Percentiles rank a stretch among this genome's conserved stretches.
phyloP scores from a whole-genome alignment of 2,888 invertebrate species.

The Omphaloscelis lunosa region DNA sequence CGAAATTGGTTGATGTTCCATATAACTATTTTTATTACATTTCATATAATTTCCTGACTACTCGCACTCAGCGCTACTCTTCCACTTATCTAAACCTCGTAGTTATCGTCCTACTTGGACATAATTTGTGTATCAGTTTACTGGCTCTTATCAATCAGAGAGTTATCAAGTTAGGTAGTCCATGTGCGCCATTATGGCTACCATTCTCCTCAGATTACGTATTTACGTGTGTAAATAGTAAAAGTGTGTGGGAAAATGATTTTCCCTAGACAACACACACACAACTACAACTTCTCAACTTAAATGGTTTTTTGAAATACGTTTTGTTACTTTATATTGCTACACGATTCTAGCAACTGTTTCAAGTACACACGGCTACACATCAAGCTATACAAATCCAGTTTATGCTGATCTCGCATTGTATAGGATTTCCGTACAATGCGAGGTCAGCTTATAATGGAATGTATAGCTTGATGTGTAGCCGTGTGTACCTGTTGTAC shows the following conservation, averaged over 20 bases:
- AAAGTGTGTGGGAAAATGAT: background rate
- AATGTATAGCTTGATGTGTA: too few relatives aligned
- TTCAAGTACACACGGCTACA: too few relatives aligned
- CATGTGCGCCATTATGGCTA: too few relatives aligned
- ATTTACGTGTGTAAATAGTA: background rate
- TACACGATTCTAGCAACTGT: background rate
- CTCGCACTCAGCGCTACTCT: too few relatives aligned
- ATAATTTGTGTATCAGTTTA: background rate
- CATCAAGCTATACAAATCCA: too few relatives aligned
- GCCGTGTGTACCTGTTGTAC: too few relatives aligned
- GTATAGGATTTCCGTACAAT: too few relatives aligned
- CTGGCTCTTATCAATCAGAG: background rate
- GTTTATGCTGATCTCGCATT: too few relatives aligned
- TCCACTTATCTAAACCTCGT: background rate
- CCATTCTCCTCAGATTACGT: background rate
- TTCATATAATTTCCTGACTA: background rate
- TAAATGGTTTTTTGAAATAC: too few relatives aligned
- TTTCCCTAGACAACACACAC: too few relatives aligned
- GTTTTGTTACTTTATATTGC: too few relatives aligned
- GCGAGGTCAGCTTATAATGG: too few relatives aligned
- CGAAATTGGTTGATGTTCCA: background rate
- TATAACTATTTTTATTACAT: background rate
- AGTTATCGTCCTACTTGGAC: background rate
- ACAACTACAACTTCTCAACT: background rate
- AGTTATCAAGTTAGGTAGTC: background rate